Evolutionary conservation across 2,888 invertebrate genomes (phyloP), one percentile per base, ranked within the genome.

Genomic region (Trichopoda pennipes): DNA sequence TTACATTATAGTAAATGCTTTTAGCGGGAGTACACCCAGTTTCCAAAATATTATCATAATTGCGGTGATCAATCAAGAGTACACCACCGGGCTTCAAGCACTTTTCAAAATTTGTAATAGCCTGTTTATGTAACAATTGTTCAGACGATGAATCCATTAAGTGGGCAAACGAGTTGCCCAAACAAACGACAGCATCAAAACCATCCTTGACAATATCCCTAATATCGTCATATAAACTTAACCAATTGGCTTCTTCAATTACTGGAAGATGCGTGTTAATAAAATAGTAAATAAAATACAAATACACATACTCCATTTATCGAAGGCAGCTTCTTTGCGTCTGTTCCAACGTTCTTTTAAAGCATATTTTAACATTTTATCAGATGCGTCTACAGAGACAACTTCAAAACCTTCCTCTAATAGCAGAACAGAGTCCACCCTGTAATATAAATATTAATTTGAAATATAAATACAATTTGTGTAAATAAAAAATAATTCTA

Each of bases 161-260:
- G 91, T 97, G 97, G 72, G 97, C 96, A 90, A 97, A 97, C 1
- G 97, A 97, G 91, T 97, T 97, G 60, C 97, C 97, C 68, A 97
- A 92, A 88, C 97, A 97, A 84, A 97, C 94, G 38, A 97, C 96
- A 0, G 97, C 97, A 91, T 97, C 97, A 88, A 96, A 97, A 70
- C 94, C 94, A 14, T 92, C 93, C 4, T 92, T 93, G 0, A 94
- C 87, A 83, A 94, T 92, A 1, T 92, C 86, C 64, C 93, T 92
- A 38, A 97, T 93, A 88, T 97, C 96, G 44, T 95, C 93, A 6
- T 94, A 94, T 3, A 97, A 89, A 0, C 95, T 95, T 86, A 97
- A 91, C 97, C 97, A 97, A 89, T 97, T 97, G 0, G 97, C 97
- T 92, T 97, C 97, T 90, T 97, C 96, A 87, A 97, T 97, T 21